These are phyloP conservation scores for Hyla sarda DNA, from an alignment of 2,113 vertebrate species.

Conservation along the genomic window DNA sequence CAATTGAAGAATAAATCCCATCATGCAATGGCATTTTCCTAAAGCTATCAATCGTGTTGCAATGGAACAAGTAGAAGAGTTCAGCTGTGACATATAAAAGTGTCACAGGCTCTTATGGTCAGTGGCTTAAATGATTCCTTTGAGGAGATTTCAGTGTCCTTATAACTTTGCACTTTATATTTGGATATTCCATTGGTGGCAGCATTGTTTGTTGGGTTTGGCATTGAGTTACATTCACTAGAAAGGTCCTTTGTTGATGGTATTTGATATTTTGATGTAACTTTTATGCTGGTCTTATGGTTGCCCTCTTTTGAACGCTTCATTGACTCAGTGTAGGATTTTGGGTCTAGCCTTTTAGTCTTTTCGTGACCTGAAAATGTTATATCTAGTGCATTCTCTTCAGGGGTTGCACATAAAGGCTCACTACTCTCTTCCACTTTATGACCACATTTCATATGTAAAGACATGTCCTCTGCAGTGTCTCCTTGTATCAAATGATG, in stretches of 20 bases:
- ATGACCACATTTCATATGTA: not conserved
- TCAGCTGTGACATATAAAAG: conserved; percentile 75
- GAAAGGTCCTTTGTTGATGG: not conserved
- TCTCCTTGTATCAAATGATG: not conserved
- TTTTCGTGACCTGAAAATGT: not conserved
- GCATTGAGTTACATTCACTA: not conserved
- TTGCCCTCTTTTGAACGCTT: not conserved
- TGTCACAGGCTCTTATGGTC: conserved; percentile 79
- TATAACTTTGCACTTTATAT: conserved; percentile 86
- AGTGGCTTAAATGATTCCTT: conserved; percentile 80
- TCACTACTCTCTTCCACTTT: not conserved
- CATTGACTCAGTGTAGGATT: not conserved
- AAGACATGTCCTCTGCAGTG: not conserved
- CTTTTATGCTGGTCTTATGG: not conserved
- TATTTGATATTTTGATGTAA: not conserved
- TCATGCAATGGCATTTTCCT: not conserved
- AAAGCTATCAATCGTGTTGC: not conserved
- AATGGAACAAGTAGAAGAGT: not conserved
- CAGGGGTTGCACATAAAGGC: not conserved
- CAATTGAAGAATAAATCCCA: not conserved
- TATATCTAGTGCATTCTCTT: not conserved
- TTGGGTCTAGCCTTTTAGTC: not conserved
- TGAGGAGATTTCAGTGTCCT: conserved; percentile 74
- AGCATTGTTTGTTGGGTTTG: conserved; percentile 7
- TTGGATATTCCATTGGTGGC: conserved; percentile 69